These are phyloP conservation scores for Helicolenus hilgendorfi DNA, from an alignment of 2,797 vertebrate species.

Conservation along the genomic window DNA sequence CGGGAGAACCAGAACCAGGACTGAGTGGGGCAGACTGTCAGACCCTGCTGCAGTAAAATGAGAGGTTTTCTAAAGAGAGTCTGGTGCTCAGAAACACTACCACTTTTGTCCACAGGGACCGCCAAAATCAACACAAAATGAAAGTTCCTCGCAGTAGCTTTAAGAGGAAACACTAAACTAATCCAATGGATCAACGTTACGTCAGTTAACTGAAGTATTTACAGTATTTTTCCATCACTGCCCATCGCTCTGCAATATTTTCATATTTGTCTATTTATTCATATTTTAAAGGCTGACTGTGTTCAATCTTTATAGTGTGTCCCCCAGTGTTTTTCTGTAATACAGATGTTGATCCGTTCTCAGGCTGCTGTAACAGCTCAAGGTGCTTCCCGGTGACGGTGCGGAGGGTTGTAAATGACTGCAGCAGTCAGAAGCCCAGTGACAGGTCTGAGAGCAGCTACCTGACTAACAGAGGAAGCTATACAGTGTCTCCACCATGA, in stretches of 20 bases:
- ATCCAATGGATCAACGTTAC: background rate
- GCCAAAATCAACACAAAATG: background rate
- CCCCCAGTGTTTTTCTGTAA: background rate
- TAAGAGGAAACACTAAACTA: background rate
- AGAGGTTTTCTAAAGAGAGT: background rate
- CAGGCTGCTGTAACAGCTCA: background rate
- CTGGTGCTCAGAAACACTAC: background rate
- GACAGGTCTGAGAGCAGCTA: background rate
- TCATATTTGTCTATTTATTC: background rate
- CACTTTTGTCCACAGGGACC: background rate
- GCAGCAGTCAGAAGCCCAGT: background rate
- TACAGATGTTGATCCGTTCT: background rate
- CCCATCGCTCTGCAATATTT: background rate
- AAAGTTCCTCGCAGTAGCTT: background rate
- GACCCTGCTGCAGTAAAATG: too few species aligned
- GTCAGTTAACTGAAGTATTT: background rate
- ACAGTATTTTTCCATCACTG: too few species aligned
- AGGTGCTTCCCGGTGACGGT: background rate
- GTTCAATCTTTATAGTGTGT: background rate
- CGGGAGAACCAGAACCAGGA: too few species aligned
- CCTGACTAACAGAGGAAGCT: conserved; percentile 8
- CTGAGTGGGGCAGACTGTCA: too few species aligned
- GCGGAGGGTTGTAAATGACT: background rate
- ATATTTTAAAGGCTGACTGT: background rate
- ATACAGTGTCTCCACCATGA: background rate